These are phyloP conservation scores for Synergus japonicus DNA, from an alignment of 2,888 invertebrate genomes.

Conservation along the genomic window DNA sequence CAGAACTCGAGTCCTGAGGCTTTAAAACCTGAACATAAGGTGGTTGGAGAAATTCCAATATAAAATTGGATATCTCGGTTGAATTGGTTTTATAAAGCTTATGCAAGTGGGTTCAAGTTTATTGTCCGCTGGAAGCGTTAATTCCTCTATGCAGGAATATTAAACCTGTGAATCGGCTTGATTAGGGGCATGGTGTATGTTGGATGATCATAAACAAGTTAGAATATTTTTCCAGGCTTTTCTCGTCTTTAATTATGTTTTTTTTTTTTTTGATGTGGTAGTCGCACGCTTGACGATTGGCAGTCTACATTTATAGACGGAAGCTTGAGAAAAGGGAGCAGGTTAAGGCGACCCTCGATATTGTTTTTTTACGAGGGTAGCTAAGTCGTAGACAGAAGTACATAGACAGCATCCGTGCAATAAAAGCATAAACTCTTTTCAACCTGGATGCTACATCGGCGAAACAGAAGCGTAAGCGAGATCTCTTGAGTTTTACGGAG, in stretches of 20 bases:
- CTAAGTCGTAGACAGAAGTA: constrained; percentile 36
- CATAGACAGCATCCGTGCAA: constrained; percentile 56
- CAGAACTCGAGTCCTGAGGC: background rate
- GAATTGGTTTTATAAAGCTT: constrained; percentile 9
- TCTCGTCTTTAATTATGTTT: constrained; percentile 26
- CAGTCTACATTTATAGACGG: constrained; percentile 6
- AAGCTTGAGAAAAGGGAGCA: constrained; percentile 13
- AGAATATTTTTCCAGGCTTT: constrained; percentile 2
- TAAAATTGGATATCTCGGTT: constrained; percentile 13
- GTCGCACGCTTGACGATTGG: background rate
- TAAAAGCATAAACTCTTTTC: constrained; percentile 70
- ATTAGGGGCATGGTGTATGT: constrained; percentile 7
- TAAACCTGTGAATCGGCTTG: constrained; percentile 5
- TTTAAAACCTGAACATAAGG: background rate
- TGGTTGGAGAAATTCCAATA: constrained; percentile 10
- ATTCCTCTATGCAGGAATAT: background rate
- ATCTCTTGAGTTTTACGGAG: constrained; percentile 64
- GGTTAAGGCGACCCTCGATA: constrained; percentile 36
- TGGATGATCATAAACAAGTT: constrained; percentile 23
- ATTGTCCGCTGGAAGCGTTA: background rate
- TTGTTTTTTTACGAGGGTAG: constrained; percentile 35
- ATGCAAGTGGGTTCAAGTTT: background rate
- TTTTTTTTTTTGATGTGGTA: background rate
- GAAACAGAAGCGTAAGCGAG: constrained; percentile 58
- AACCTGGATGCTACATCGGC: constrained; percentile 58